Conservation (phyloP, 1,140 invertebrate species). For the Spodoptera litura region DNA sequence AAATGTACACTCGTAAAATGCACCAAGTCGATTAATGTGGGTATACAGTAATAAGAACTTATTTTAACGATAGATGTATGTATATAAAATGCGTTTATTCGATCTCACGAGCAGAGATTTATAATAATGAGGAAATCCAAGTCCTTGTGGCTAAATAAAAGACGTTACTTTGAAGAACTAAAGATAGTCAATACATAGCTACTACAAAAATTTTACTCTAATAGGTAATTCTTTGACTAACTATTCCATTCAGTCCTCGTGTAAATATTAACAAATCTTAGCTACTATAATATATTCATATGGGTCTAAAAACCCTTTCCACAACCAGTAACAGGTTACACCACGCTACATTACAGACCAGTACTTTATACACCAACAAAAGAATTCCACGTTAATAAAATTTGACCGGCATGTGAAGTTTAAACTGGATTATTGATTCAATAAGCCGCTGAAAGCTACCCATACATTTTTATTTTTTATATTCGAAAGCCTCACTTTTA, state of each 20-base stretch:
- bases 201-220: too few relatives aligned
- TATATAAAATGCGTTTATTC: background rate
- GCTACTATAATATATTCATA: background rate
- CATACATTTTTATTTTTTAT: slow-evolving; percentile 4
- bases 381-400: background rate
- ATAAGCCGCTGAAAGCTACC: background rate
- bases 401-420: slow-evolving; percentile 12
- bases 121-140: too few relatives aligned
- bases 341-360: background rate
- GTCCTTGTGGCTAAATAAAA: too few relatives aligned
- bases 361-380: background rate
- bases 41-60: too few relatives aligned
- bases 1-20: slow-evolving; percentile 16
- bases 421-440: background rate
- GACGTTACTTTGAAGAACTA: too few relatives aligned
- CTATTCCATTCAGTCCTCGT: too few relatives aligned
- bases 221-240: too few relatives aligned
- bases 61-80: too few relatives aligned
- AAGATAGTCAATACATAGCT: too few relatives aligned
- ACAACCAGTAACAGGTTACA: background rate
- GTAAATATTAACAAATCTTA: too few relatives aligned
- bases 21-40: background rate
- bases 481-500: background rate
- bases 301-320: background rate
- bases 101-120: background rate